Conservation (phyloP, 2,113 vertebrate species). For the Syngnathus floridae region DNA sequence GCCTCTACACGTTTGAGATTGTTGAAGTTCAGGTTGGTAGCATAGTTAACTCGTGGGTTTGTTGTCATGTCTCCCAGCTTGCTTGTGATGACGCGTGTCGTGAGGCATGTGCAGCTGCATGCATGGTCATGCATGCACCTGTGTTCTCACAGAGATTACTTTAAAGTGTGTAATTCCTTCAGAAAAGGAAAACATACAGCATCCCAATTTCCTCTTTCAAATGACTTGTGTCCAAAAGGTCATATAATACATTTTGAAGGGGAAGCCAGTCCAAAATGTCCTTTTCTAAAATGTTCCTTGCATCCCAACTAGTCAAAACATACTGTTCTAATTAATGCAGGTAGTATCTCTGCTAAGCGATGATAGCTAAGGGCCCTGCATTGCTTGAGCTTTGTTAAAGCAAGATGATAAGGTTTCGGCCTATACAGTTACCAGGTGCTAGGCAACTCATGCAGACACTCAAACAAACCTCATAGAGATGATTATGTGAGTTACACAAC, state of each 20-base stretch:
- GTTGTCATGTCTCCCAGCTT: background rate
- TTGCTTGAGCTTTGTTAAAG: conserved; percentile 29
- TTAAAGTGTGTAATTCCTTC: background rate
- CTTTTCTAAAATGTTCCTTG: too few species aligned
- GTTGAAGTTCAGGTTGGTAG: conserved; percentile 1
- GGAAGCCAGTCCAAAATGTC: too few species aligned
- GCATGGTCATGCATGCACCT: background rate
- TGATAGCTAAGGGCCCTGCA: conserved; percentile 20
- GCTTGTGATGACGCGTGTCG: background rate
- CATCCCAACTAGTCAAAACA: too few species aligned
- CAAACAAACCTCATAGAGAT: conserved; percentile 15
- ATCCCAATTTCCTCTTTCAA: background rate
- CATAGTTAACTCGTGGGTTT: background rate
- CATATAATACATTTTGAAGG: too few species aligned
- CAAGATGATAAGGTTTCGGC: conserved; percentile 52
- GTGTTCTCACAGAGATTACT: background rate
- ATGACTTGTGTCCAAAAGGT: background rate
- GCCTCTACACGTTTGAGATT: background rate
- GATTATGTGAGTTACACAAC: conserved; percentile 25
- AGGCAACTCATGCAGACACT: conserved; percentile 45
- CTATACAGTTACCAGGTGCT: conserved; percentile 65
- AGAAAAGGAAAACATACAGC: background rate
- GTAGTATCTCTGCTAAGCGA: conserved; percentile 1
- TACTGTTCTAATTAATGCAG: too few species aligned
- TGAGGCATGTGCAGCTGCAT: background rate